A percentile compares a stretch with the other conserved stretches of the same genome.
phyloP scores from a whole-genome alignment of 1,140 invertebrate genomes.

The Pemphigus obesinymphae region DNA sequence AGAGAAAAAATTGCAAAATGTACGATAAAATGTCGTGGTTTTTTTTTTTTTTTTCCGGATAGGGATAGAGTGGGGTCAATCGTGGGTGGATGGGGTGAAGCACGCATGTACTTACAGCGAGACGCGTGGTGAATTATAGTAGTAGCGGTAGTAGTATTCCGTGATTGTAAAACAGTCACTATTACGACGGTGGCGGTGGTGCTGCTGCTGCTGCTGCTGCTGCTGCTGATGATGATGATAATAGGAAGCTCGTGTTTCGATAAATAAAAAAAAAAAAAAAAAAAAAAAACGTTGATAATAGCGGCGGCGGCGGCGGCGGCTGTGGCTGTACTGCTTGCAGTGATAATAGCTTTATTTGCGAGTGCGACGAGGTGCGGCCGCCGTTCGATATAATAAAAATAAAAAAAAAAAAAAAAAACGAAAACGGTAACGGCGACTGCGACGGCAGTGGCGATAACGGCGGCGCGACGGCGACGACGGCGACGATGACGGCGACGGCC shows the following conservation, averaged over 20 bases:
- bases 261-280: too few species aligned
- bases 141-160: not conserved
- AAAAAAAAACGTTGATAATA: not conserved
- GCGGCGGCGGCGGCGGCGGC: not conserved
- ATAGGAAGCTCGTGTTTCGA: not conserved
- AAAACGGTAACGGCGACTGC: not conserved
- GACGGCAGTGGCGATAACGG: not conserved
- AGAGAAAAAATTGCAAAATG: not conserved
- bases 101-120: not conserved
- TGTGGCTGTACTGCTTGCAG: not conserved
- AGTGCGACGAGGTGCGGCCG: constrained; percentile 5
- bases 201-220: not conserved
- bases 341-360: constrained; percentile 27
- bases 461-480: not conserved
- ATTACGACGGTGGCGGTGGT: not conserved
- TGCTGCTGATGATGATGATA: too few species aligned
- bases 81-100: not conserved
- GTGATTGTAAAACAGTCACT: too few species aligned
- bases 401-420: constrained; percentile 1
- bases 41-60: not conserved
- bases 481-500: not conserved
- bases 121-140: not conserved
- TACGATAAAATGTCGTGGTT: not conserved
- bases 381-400: constrained; percentile 32
- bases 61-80: not conserved